phyloP scores from a whole-genome alignment of 2,113 vertebrate species.

The Aleadryas rufinucha region DNA sequence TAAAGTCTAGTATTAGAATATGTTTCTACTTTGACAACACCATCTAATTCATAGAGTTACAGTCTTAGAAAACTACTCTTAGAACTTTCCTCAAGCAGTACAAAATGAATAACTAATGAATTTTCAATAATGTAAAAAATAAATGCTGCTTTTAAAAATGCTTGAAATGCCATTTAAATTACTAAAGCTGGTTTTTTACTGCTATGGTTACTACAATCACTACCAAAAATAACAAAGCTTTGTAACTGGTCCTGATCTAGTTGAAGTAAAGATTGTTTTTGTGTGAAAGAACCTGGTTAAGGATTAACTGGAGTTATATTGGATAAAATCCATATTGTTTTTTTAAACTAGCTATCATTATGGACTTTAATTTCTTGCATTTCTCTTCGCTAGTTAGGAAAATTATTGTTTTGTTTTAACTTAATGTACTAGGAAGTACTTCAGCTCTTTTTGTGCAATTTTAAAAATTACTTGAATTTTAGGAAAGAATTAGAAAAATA shows the following conservation, averaged over 20 bases:
- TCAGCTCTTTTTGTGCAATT: not conserved
- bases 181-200: not conserved
- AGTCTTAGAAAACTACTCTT: not conserved
- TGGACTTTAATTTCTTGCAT: not conserved
- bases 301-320: not conserved
- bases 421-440: not conserved
- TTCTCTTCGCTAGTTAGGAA: not conserved
- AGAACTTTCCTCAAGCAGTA: not conserved
- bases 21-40: not conserved
- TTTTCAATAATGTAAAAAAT: not conserved
- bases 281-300: not conserved
- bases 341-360: not conserved
- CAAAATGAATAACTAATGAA: not conserved
- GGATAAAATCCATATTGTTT: not conserved
- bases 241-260: not conserved
- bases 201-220: not conserved
- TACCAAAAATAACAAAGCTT: slow-evolving; percentile 26
- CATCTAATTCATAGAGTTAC: not conserved
- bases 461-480: not conserved
- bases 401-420: not conserved
- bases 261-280: not conserved
- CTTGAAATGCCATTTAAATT: slow-evolving; percentile 6
- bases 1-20: not conserved
- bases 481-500: not conserved
- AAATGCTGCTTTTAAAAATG: not conserved